Base-by-base conservation (phyloP, 1,140 invertebrate genomes). In the Procambarus clarkii region DNA sequence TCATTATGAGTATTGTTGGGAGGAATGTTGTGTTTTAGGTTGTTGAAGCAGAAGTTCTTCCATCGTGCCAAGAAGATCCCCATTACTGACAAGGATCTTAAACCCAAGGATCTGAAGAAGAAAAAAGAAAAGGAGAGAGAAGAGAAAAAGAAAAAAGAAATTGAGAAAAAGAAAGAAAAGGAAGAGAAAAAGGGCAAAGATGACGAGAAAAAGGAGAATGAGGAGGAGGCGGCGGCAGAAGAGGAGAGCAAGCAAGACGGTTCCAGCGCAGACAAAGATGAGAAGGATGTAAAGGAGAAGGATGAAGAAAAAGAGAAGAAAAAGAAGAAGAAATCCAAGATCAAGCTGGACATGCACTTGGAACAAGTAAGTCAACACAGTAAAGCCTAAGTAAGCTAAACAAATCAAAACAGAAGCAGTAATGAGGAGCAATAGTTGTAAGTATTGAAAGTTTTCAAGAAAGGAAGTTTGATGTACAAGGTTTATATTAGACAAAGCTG, bases 331-430 rank as follows among this genome's bases (percentile, higher is more conserved):
- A 96, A 96, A 93, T 95, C 96, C 83, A 96, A 96, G 94, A 95
- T 97, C 84, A 97, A 98, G 71, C 94, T 99, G 18, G 98, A 99
- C 94, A 99, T 99, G 98, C 98, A 99, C 95, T 96, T 98, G 93
- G 97, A 99, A 92, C 92, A 93, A 79, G 92, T 93, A 78, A 93
- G 86, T 69, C 0, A 21, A 71, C 21, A 18, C 11, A 34, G 34
- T 34, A 34, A 34, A 34, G 34, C 34, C 34, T 34, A 34, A 34
- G 34, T 34, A 0, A 34, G 34, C 34, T 34, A 34, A 34, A 34
- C 34, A 34, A 34, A 34, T 34, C 1, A 34, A 34, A 34, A 34
- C 34, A 34, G 34, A 34, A 34, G 34, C 34, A 34, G 34, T 34
- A 34, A 34, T 34, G 34, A 34, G 34, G 34, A 34, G 34, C 34